Conservation (phyloP, 1,140 invertebrate genomes). For the Dinoponera quadriceps region DNA sequence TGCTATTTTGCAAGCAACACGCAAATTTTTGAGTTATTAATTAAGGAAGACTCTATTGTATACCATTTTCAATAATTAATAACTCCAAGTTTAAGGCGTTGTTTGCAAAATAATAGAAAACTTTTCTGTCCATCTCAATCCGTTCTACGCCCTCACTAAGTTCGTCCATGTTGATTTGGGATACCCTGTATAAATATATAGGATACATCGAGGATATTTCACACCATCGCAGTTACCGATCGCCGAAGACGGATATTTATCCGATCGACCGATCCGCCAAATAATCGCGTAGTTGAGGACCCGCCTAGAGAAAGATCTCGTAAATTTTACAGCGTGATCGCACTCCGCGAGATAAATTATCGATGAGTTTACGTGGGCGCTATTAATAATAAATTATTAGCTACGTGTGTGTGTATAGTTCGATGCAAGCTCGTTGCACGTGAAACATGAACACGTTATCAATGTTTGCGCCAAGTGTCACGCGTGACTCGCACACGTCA, state of each 20-base stretch:
- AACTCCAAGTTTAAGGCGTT: no score
- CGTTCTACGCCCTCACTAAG: no score
- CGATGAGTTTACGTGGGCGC: background rate
- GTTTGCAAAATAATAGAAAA: no score
- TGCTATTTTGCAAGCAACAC: no score
- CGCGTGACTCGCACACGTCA: conserved; percentile 48
- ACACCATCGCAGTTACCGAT: conserved; percentile 24
- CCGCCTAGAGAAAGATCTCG: background rate
- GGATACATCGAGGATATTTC: conserved; percentile 41
- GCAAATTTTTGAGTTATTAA: no score
- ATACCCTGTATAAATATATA: no score
- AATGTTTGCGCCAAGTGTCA: conserved; percentile 54
- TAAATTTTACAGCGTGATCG: background rate
- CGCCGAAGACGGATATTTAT: conserved; percentile 7
- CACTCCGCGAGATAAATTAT: background rate
- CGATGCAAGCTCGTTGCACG: background rate
- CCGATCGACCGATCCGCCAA: conserved; percentile 16
- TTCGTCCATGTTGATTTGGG: no score
- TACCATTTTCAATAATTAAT: no score
- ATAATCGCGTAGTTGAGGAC: conserved; percentile 4
- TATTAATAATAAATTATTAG: no score
- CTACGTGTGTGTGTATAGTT: background rate
- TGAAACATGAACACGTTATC: background rate
- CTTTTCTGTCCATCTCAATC: no score
- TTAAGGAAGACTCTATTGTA: no score